Evolutionary conservation across 92 coral and sea anemone species (phyloP).

Genomic region (Heteractis magnifica): DNA sequence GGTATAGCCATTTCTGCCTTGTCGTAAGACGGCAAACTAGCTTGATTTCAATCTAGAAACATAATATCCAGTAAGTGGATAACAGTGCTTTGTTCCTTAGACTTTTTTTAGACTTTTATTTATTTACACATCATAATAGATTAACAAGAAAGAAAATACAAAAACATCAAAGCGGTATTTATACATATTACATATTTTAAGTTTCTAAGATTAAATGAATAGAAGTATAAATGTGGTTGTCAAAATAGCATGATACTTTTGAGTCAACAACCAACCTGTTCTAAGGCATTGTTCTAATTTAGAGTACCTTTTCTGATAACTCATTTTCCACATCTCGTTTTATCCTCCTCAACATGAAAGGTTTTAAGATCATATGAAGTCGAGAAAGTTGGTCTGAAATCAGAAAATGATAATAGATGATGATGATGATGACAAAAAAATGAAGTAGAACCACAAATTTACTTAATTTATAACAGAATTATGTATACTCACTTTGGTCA

Average conservation of each 20-base stretch:
- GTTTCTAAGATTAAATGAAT: no score
- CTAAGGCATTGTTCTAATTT: no score
- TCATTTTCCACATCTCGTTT: constrained; percentile 97
- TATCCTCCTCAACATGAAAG: constrained; percentile 97
- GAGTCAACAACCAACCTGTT: no score
- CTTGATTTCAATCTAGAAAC: constrained; percentile 86
- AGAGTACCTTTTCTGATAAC: constrained; percentile 88
- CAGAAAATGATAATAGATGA: background rate
- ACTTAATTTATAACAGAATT: no score
- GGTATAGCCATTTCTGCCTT: constrained; percentile 91
- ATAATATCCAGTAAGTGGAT: background rate
- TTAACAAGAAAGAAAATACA: no score
- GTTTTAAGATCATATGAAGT: constrained; percentile 97
- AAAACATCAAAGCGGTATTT: no score
- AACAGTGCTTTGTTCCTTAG: no score
- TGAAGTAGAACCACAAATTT: background rate
- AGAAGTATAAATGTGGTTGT: no score
- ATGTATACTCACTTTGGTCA: constrained; percentile 78
- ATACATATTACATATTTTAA: no score
- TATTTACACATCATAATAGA: no score
- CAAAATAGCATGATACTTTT: no score
- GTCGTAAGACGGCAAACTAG: constrained; percentile 93
- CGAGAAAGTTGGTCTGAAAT: constrained; percentile 91
- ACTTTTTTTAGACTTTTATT: no score
- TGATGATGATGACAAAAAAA: background rate